Conservation (phyloP, 2,888 invertebrate species). For the Dolichopus griseipennis region DNA sequence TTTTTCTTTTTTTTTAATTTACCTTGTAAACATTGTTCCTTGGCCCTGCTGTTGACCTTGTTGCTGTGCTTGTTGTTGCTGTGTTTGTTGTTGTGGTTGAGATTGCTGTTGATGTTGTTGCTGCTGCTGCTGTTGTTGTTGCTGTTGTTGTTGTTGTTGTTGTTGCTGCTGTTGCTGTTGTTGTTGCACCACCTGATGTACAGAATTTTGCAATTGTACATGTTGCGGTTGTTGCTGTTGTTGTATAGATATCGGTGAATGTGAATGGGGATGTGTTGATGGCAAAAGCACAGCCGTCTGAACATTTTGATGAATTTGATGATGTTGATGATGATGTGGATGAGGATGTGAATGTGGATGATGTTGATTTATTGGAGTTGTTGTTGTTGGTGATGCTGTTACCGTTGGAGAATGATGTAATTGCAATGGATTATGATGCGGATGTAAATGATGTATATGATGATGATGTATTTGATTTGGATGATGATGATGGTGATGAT, state of each 20-base stretch:
- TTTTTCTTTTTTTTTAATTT: background rate
- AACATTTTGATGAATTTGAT: background rate
- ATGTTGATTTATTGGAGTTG: background rate
- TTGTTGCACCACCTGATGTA: background rate
- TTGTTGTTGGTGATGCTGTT: background rate
- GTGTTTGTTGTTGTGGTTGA: background rate
- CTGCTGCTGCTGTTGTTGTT: background rate
- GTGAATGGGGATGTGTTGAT: background rate
- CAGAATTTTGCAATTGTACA: background rate
- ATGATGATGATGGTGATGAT: background rate
- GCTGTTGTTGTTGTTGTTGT: background rate
- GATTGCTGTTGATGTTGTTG: background rate
- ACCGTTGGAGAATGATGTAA: background rate
- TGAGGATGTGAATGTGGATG: background rate
- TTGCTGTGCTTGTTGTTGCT: background rate
- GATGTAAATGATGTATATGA: background rate
- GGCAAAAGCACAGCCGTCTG: background rate
- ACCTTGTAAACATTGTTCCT: slow-evolving; percentile 9
- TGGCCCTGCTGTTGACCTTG: slow-evolving; percentile 1
- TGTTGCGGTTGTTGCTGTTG: background rate
- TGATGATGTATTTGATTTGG: slow-evolving; percentile 2
- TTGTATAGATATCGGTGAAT: background rate
- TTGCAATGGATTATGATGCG: slow-evolving; percentile 6
- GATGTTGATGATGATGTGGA: slow-evolving; percentile 3
- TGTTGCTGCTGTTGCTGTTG: background rate